Evolutionary conservation across 2,888 invertebrate species (phyloP).

Genomic region (Pyrochroa serraticornis): DNA sequence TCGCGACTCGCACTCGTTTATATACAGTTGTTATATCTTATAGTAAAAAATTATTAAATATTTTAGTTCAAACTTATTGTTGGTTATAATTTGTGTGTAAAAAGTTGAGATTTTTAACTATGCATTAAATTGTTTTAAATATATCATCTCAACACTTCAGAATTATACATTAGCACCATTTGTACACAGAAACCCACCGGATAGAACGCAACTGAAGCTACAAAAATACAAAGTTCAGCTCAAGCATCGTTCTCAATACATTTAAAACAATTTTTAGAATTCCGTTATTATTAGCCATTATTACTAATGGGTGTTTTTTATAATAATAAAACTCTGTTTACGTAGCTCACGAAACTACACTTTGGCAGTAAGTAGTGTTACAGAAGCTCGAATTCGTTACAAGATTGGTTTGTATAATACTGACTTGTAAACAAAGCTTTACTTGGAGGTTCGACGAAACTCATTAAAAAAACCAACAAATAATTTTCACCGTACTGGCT

Average conservation of each 20-base stretch:
- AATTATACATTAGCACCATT: constrained; percentile 35
- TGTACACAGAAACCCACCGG: constrained; percentile 28
- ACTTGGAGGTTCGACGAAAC: not conserved
- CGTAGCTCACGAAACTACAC: not conserved
- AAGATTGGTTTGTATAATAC: not conserved
- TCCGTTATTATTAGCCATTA: not conserved
- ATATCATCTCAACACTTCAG: constrained; percentile 25
- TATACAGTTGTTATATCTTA: constrained; percentile 38
- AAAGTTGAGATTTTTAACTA: constrained; percentile 27
- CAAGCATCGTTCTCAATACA: constrained; percentile 28
- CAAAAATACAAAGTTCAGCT: constrained; percentile 24
- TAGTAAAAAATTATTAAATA: constrained; percentile 37
- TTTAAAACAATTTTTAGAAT: constrained; percentile 33
- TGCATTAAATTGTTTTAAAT: constrained; percentile 35
- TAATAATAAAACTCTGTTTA: constrained; percentile 23
- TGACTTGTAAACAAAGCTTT: constrained; percentile 7
- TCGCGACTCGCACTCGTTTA: constrained; percentile 33
- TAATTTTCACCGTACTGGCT: not conserved
- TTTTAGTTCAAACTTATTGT: constrained; percentile 21
- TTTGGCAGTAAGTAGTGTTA: not conserved
- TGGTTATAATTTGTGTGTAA: constrained; percentile 15
- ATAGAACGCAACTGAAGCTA: constrained; percentile 25
- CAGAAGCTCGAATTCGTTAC: not conserved
- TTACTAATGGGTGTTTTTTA: not conserved
- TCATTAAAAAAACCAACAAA: not conserved